These are phyloP conservation scores for Trachymyrmex cornetzi DNA, from an alignment of 1,140 invertebrate genomes.

Conservation along the genomic window DNA sequence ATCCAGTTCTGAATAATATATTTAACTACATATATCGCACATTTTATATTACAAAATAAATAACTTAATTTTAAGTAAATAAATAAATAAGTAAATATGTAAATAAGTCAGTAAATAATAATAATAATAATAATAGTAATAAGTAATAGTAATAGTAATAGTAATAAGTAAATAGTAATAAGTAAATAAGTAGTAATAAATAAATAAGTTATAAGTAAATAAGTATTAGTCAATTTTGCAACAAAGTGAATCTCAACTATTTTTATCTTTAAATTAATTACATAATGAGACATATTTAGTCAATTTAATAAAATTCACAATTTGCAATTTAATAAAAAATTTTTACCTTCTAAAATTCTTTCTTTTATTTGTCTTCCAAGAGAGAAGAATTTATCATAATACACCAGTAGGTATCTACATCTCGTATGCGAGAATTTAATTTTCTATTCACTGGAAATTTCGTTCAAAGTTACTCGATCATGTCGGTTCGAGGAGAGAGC, in stretches of 20 bases:
- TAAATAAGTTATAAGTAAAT: too few species aligned
- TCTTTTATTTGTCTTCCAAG: not conserved
- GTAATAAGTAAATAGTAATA: too few species aligned
- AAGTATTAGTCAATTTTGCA: not conserved
- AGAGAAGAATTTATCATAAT: not conserved
- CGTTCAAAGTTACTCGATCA: not conserved
- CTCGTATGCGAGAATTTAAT: not conserved
- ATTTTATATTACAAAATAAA: constrained; percentile 7
- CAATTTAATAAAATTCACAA: not conserved
- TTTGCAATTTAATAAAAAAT: not conserved
- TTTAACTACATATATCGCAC: not conserved
- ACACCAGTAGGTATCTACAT: not conserved
- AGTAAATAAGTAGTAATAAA: too few species aligned
- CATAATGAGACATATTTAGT: not conserved
- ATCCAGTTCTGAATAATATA: not conserved
- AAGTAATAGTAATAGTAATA: too few species aligned
- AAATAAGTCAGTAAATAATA: too few species aligned
- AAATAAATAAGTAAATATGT: too few species aligned
- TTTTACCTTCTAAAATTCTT: not conserved
- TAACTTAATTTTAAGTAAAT: too few species aligned
- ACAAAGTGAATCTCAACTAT: not conserved
- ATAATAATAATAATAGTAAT: too few species aligned
- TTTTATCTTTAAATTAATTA: not conserved
- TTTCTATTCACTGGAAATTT: constrained; percentile 9
- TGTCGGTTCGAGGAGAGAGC: not conserved